Evolutionary conservation across 2,797 vertebrate genomes (phyloP), one percentile per base, ranked within the genome.

Genomic region (Acanthis flammea): DNA sequence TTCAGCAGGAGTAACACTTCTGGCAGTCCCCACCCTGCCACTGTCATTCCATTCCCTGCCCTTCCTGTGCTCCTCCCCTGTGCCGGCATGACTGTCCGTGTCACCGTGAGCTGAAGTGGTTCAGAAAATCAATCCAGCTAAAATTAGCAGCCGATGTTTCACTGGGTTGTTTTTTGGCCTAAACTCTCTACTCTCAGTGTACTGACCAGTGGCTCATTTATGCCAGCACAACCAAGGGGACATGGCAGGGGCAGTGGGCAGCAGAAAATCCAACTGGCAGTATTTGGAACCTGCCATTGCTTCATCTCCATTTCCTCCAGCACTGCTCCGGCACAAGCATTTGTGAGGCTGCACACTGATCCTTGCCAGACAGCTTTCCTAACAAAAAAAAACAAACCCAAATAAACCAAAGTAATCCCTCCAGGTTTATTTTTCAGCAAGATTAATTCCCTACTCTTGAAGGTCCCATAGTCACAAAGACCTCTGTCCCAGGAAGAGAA

Each of bases 71-170:
- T 78, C 23, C 30, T 50, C n/a, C 9, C 1, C 48, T 10, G 1
- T 35, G 19, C 35, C 1, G 5, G 39, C 30, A 10, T 0, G 1
- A 71, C 31, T 27, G 31, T 33, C 58, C 1, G 0, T 51, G 65
- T 66, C 48, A 73, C 33, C 41, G 19, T 30, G 27, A 1, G 0
- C 62, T 53, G 53, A 67, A 89, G 62, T 19, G 50, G 45, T 44
- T 87, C 70, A 57, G 85, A 85, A 92, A 86, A 78, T 42, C 50
- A 75, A 10, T 53, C 42, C 66, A 72, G 62, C 45, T 85, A 74
- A 94, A 75, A 87, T 81, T 53, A 91, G 50, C 37, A 53, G 67
- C 54, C 2, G 1, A 21, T 63, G 14, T 39, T 91, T 67, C 16
- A 45, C 14, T 33, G 70, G 37, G 54, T 18, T 54, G 14, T 12